These are phyloP conservation scores for Hyposmocoma kahamanoa DNA, from an alignment of 1,140 invertebrate genomes.

Conservation along the genomic window DNA sequence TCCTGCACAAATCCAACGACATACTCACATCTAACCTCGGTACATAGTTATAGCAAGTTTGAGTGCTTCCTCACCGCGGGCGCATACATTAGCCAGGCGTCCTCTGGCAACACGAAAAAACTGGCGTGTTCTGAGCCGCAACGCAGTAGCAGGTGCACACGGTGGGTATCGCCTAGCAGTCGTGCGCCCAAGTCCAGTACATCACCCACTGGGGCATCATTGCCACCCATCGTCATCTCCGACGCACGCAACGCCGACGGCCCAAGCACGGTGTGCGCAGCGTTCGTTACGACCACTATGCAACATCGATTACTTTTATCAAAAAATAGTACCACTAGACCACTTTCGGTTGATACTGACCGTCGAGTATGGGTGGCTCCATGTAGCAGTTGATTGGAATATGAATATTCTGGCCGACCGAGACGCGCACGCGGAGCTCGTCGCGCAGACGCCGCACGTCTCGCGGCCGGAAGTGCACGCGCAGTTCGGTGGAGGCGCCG, in stretches of 20 bases:
- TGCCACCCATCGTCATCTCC: background rate
- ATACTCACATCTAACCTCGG: background rate
- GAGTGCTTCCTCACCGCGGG: background rate
- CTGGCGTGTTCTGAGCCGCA: conserved; percentile 27
- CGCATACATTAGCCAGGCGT: conserved; percentile 31
- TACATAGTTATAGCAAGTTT: background rate
- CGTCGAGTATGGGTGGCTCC: conserved; percentile 38
- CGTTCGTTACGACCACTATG: too few species aligned
- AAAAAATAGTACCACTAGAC: too few species aligned
- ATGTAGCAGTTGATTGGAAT: conserved; percentile 42
- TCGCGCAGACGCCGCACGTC: conserved; percentile 30
- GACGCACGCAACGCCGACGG: background rate
- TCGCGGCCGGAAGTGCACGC: conserved; percentile 28
- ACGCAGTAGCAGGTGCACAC: conserved; percentile 22
- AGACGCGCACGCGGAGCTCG: conserved; percentile 27
- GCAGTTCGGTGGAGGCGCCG: conserved; percentile 27
- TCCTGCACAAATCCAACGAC: background rate
- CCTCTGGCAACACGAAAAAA: conserved; percentile 47
- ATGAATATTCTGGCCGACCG: conserved; percentile 17
- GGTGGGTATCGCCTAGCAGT: conserved; percentile 43
- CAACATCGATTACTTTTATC: too few species aligned
- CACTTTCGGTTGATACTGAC: too few species aligned
- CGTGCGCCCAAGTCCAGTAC: conserved; percentile 44
- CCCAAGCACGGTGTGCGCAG: background rate
- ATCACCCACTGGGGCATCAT: conserved; percentile 5